Evolutionary conservation across 1,140 invertebrate genomes (phyloP).

Genomic region (Nomia melanderi): DNA sequence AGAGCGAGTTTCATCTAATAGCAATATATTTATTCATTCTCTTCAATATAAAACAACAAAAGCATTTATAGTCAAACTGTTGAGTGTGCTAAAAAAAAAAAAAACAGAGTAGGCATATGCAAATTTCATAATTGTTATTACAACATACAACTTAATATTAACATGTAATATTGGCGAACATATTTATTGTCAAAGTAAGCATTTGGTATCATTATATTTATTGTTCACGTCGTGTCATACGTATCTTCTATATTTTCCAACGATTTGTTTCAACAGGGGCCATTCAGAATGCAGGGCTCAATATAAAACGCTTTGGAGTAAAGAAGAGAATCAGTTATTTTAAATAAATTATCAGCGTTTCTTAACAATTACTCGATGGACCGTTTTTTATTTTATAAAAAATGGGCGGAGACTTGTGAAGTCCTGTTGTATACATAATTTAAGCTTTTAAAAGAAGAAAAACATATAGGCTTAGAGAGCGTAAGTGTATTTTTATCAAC

Average conservation of each 20-base stretch:
- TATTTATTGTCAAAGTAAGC: conserved; percentile 39
- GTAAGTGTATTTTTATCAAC: background rate
- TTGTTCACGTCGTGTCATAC: background rate
- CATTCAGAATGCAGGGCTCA: conserved; percentile 46
- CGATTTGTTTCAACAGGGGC: conserved; percentile 51
- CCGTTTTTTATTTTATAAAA: conserved; percentile 10
- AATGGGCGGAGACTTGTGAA: background rate
- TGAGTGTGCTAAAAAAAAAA: background rate
- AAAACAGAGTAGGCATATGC: background rate
- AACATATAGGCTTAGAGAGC: background rate
- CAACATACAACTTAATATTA: conserved; percentile 1
- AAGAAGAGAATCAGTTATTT: conserved; percentile 43
- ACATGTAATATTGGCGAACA: conserved; percentile 8
- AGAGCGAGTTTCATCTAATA: conserved; percentile 24
- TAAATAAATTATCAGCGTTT: conserved; percentile 41
- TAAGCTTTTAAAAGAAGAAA: background rate
- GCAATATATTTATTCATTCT: conserved; percentile 31
- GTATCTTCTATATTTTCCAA: conserved; percentile 32
- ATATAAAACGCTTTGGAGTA: conserved; percentile 48
- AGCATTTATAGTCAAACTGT: conserved; percentile 13
- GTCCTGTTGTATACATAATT: background rate
- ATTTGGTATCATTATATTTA: conserved; percentile 9
- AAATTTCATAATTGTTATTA: conserved; percentile 12
- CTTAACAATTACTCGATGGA: conserved; percentile 23
- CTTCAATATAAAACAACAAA: conserved; percentile 26